These are phyloP conservation scores for Semnornis frantzii DNA, from an alignment of 2,113 vertebrate species.

Conservation along the genomic window DNA sequence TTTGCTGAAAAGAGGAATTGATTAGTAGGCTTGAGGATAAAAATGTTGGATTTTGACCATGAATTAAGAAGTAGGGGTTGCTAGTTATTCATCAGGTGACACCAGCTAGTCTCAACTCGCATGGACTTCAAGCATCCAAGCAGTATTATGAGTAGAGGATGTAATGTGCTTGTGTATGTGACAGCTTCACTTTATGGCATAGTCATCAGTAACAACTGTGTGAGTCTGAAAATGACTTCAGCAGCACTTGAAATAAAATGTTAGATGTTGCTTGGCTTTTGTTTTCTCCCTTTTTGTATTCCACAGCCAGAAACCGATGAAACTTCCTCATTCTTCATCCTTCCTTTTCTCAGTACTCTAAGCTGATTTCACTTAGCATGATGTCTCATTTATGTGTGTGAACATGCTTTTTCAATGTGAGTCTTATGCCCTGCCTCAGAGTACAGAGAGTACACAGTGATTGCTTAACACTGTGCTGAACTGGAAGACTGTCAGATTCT, in stretches of 20 bases:
- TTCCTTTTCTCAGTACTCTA: background rate
- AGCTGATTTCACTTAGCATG: background rate
- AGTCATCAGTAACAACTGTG: background rate
- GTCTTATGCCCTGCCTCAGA: background rate
- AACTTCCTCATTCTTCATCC: conserved; percentile 14
- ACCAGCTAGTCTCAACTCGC: background rate
- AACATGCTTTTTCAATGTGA: background rate
- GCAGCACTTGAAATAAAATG: background rate
- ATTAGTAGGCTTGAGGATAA: background rate
- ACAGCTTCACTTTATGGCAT: background rate
- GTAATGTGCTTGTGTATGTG: background rate
- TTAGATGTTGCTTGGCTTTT: background rate
- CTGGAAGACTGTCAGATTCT: background rate
- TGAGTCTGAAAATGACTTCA: background rate
- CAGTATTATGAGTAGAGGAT: background rate
- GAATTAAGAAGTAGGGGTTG: background rate
- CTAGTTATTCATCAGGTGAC: background rate
- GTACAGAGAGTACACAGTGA: background rate
- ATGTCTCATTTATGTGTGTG: background rate
- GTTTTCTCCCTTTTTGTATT: background rate
- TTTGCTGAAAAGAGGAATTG: background rate
- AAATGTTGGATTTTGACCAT: background rate
- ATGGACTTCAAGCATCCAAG: background rate
- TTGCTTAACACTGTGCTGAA: conserved; percentile 9
- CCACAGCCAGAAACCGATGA: background rate